These are phyloP conservation scores for Acropora tenuis DNA, from an alignment of 64 coral and sea anemone genomes.

Conservation along the genomic window DNA sequence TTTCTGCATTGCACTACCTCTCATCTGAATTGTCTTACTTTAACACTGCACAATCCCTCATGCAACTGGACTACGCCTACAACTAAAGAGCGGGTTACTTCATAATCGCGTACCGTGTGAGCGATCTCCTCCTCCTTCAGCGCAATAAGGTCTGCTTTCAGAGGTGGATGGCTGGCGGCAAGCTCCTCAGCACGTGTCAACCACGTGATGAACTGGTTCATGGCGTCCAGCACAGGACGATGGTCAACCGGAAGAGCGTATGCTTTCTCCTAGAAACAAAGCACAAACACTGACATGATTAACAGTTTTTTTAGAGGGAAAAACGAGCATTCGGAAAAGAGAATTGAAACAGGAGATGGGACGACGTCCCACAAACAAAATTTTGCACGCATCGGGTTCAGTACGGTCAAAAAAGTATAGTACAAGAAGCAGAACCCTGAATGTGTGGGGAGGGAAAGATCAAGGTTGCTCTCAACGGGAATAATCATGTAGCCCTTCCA, in stretches of 20 bases:
- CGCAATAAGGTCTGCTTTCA: constrained; percentile 66
- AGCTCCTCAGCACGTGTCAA: constrained; percentile 59
- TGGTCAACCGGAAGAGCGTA: constrained; percentile 26
- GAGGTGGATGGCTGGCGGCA: constrained; percentile 38
- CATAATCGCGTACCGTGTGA: constrained; percentile 15
- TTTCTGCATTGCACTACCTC: no score
- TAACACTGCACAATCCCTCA: no score
- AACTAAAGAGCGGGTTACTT: background rate
- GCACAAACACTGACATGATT: background rate
- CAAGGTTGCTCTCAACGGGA: no score
- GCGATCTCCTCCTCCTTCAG: constrained; percentile 86
- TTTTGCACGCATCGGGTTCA: no score
- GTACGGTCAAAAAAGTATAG: no score
- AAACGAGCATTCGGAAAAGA: background rate
- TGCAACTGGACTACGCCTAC: no score
- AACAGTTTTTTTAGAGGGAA: background rate
- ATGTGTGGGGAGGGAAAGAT: no score
- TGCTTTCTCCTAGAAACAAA: constrained; percentile 34
- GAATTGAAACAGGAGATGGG: no score
- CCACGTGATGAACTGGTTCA: constrained; percentile 74
- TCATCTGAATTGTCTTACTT: no score
- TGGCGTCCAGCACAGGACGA: constrained; percentile 49
- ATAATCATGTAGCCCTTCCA: no score
- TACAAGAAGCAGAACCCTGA: no score
- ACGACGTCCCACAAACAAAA: no score